A percentile compares a stretch with the other conserved stretches of the same genome.
Evolutionary conservation across 1,140 invertebrate genomes (phyloP).

Genomic region (Trichonephila inaurata): DNA sequence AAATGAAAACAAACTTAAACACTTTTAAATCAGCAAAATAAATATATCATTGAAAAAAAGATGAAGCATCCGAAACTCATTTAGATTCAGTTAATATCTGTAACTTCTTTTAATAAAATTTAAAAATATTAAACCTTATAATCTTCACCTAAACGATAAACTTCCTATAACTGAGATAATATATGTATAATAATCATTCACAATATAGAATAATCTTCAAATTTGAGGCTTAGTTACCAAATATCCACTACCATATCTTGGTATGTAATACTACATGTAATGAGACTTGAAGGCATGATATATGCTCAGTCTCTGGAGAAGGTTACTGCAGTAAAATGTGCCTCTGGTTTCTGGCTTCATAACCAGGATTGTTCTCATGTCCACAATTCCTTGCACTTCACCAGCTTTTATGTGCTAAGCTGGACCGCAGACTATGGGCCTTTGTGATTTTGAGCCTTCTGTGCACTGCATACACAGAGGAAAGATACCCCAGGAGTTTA

Average conservation of each 20-base stretch:
- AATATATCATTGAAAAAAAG: too few species aligned
- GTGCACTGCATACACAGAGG: not conserved
- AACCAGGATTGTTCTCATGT: not conserved
- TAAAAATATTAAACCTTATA: too few species aligned
- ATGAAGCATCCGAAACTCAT: too few species aligned
- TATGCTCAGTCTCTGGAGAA: not conserved
- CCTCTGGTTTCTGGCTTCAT: not conserved
- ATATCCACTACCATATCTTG: not conserved
- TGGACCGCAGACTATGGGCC: not conserved
- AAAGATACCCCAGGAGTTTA: slow-evolving; percentile 24
- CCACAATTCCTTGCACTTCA: not conserved
- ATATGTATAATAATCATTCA: not conserved
- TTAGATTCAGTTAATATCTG: too few species aligned
- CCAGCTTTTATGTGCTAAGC: slow-evolving; percentile 1
- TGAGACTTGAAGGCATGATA: not conserved
- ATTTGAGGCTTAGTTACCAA: not conserved
- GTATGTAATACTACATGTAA: not conserved
- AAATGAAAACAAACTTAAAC: too few species aligned
- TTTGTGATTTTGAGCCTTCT: slow-evolving; percentile 37
- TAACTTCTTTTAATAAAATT: too few species aligned
- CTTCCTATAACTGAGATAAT: not conserved
- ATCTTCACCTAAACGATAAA: not conserved
- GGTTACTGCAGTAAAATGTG: not conserved
- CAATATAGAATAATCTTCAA: not conserved
- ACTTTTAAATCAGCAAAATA: too few species aligned